Conservation (phyloP, 1,140 invertebrate species). For the Micrasema longulum region DNA sequence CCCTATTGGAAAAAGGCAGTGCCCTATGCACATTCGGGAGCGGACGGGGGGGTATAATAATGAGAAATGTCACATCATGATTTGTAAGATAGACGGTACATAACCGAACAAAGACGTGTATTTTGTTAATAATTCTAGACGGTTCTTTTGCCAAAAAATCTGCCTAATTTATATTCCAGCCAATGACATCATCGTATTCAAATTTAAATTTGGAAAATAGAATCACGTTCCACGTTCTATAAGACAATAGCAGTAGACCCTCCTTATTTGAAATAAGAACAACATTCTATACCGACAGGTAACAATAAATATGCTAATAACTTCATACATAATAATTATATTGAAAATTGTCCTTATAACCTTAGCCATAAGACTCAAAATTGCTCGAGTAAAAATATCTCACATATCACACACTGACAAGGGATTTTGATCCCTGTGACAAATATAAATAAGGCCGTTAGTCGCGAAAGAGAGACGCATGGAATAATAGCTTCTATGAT, state of each 20-base stretch:
- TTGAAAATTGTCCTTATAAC: background rate
- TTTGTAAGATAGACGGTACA: too few species aligned
- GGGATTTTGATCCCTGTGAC: background rate
- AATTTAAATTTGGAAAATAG: slow-evolving; percentile 2
- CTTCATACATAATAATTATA: slow-evolving; percentile 2
- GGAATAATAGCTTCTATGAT: slow-evolving; percentile 22
- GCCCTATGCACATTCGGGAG: too few species aligned
- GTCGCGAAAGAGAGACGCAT: background rate
- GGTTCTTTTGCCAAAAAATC: too few species aligned
- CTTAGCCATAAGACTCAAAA: too few species aligned
- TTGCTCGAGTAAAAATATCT: background rate
- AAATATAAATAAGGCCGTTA: slow-evolving; percentile 20
- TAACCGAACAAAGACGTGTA: too few species aligned
- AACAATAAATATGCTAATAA: slow-evolving; percentile 32
- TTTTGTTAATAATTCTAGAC: too few species aligned
- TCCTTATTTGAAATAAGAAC: background rate
- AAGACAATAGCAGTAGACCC: slow-evolving; percentile 8
- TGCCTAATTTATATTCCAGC: background rate
- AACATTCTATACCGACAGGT: background rate
- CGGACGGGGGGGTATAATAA: too few species aligned
- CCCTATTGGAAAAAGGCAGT: too few species aligned
- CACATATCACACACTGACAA: slow-evolving; percentile 1
- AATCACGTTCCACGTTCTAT: background rate
- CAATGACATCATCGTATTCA: slow-evolving; percentile 20
- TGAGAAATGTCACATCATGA: too few species aligned